phyloP scores from a whole-genome alignment of 2,888 invertebrate genomes.

The Agelastica alni region DNA sequence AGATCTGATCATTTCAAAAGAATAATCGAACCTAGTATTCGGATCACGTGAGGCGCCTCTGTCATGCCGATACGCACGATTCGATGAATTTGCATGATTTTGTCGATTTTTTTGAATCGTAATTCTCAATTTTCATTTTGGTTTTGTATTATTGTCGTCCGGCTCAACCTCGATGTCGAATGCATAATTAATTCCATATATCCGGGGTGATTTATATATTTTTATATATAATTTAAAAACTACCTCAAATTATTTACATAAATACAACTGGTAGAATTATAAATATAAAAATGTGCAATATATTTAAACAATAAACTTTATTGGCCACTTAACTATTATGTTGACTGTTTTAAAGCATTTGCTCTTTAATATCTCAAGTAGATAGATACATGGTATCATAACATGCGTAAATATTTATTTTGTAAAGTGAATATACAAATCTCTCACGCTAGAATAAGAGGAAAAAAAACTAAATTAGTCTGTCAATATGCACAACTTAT shows the following conservation, averaged over 20 bases:
- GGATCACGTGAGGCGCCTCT: constrained; percentile 45
- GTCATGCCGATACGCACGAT: constrained; percentile 42
- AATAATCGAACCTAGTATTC: constrained; percentile 32
- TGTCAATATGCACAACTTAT: no score
- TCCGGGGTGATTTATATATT: no score
- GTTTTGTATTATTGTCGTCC: background rate
- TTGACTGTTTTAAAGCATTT: background rate
- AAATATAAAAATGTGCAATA: no score
- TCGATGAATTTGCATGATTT: constrained; percentile 44
- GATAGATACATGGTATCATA: background rate
- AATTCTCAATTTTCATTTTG: constrained; percentile 39
- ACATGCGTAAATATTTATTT: background rate
- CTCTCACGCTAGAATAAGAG: no score
- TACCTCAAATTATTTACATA: no score
- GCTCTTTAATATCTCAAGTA: background rate
- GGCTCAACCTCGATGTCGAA: background rate
- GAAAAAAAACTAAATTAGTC: no score
- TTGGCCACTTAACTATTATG: background rate
- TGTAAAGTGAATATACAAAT: background rate
- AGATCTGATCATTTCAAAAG: constrained; percentile 20
- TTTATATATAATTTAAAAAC: no score
- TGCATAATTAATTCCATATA: background rate
- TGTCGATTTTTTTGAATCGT: constrained; percentile 28
- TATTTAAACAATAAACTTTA: background rate
- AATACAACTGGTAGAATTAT: no score